Percentiles rank a stretch among this genome's conserved stretches.
Evolutionary conservation across 2,113 vertebrate species (phyloP).

Genomic region (Egretta garzetta): DNA sequence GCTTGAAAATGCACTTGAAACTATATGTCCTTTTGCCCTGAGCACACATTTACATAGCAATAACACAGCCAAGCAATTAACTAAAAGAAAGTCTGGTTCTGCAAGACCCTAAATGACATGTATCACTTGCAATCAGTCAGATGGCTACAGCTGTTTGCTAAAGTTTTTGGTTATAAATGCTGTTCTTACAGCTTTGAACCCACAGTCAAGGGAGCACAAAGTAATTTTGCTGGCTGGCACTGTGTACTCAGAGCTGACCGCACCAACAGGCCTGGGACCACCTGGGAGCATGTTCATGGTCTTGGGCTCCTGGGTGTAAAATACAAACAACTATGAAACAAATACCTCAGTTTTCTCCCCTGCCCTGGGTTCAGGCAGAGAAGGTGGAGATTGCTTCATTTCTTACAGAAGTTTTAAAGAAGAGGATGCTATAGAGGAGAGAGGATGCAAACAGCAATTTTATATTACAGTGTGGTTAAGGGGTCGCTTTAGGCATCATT

Average conservation of each 20-base stretch:
- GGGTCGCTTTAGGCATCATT: background rate
- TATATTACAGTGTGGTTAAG: background rate
- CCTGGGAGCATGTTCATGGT: accelerated
- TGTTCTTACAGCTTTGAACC: background rate
- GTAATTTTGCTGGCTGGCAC: background rate
- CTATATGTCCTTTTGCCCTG: background rate
- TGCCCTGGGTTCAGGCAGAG: background rate
- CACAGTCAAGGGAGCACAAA: background rate
- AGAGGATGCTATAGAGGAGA: background rate
- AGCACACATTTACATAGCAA: background rate
- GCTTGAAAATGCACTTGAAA: background rate
- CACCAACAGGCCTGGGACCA: background rate
- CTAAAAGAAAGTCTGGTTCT: background rate
- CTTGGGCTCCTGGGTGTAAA: background rate
- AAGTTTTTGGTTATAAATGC: background rate
- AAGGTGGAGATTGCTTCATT: background rate
- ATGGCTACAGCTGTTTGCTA: background rate
- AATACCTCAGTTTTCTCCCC: background rate
- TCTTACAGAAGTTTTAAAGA: background rate
- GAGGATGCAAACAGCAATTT: background rate
- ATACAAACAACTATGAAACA: background rate
- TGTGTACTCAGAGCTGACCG: background rate
- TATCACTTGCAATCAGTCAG: background rate
- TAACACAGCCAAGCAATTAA: background rate
- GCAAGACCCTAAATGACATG: background rate